Evolutionary conservation across 2,113 vertebrate genomes (phyloP), one percentile per base, ranked within the genome.

Genomic region (Orthonyx spaldingii): DNA sequence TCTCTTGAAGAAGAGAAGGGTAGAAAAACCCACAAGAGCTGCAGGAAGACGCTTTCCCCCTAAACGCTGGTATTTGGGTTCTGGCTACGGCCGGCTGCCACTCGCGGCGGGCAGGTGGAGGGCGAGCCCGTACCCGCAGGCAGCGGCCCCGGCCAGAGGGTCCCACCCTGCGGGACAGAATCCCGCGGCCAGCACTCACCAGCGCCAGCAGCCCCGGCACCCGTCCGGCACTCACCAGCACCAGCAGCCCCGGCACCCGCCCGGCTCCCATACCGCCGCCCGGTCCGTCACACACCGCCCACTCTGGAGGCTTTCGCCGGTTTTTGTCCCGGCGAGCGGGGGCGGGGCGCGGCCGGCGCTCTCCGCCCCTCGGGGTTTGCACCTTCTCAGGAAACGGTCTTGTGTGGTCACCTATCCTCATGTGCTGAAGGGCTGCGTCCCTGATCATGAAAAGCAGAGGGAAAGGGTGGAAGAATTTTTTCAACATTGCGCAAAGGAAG

Each of bases 11-110:
- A 33, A 27, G 4, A 18, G 13, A 3, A 52, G 1, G 3, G 8
- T 4, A 23, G 10, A 27, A 76, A 49, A 57, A 1, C 3, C 10
- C 8, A 3, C 42, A 10, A 26, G 19, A 28, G 17, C 5, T 1
- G 3, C 9, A 53, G 5, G 7, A 60, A 83, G 3, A 21, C 7
- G 8, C 23, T 7, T 21, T 7, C 3, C 18, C 66, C 5, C 9
- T 5, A 9, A 59, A 47, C 6, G 6, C n/a, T 2, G 3, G 1
- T 6, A 19, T 24, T 9, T 7, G 6, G 2, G 26, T 5, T 3
- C 33, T 6, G 27, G 16, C 55, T 32, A 13, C 39, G 13, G 53
- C 32, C 20, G 8, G 50, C 42, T 8, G 14, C 14, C 27, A 4
- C 59, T 11, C 28, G 18, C 47, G 6, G 26, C 12, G 13, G 33